phyloP scores from a whole-genome alignment of 2,113 vertebrate species.

The Peromyscus leucopus region DNA sequence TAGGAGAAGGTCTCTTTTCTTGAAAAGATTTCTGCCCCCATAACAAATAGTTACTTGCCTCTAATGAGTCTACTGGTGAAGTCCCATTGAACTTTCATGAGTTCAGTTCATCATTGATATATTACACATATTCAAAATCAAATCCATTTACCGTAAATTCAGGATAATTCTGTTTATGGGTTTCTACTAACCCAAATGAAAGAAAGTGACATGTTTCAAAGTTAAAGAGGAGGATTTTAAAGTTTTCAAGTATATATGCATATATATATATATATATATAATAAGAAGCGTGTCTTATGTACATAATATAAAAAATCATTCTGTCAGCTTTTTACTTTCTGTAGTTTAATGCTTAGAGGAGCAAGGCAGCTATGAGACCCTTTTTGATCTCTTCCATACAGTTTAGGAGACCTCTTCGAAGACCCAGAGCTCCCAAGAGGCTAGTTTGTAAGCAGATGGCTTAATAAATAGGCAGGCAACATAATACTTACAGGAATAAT shows the following conservation, averaged over 20 bases:
- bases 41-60: not conserved
- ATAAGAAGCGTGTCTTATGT: not conserved
- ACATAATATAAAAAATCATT: not conserved
- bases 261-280: no score
- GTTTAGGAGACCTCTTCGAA: not conserved
- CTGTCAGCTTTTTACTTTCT: not conserved
- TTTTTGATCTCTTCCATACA: not conserved
- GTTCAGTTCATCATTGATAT: constrained; percentile 1
- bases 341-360: not conserved
- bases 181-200: constrained; percentile 28
- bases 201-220: not conserved
- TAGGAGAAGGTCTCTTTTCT: not conserved
- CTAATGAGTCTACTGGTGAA: not conserved
- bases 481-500: not conserved
- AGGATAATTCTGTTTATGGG: not conserved
- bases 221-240: not conserved
- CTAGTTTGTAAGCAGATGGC: not conserved
- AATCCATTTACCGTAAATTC: constrained; percentile 31
- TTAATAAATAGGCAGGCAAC: not conserved
- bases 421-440: not conserved
- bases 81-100: not conserved
- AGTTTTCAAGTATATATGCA: not conserved
- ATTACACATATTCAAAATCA: constrained; percentile 29
- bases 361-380: not conserved
- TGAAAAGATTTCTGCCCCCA: not conserved